Evolutionary conservation across 2,888 invertebrate species (phyloP).

Genomic region (Operophtera brumata): DNA sequence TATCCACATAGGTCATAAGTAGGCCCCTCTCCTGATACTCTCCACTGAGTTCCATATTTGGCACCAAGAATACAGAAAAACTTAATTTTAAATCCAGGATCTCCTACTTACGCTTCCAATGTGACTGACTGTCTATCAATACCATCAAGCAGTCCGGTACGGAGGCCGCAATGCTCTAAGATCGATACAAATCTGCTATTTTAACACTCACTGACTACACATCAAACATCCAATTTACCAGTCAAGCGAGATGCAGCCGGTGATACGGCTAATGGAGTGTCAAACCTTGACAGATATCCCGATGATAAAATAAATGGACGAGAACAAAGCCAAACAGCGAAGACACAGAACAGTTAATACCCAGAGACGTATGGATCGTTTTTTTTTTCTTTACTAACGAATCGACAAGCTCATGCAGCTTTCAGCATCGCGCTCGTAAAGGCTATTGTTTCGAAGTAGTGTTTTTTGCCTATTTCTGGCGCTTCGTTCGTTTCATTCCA

Average conservation of each 20-base stretch:
- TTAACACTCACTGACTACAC: constrained; percentile 9
- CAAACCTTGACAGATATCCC: constrained; percentile 32
- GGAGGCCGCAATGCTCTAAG: too few species aligned
- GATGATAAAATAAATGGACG: constrained; percentile 33
- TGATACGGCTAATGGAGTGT: constrained; percentile 32
- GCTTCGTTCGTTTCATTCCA: constrained; percentile 47
- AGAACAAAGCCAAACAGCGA: constrained; percentile 39
- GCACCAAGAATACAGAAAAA: too few species aligned
- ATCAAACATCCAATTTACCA: constrained; percentile 31
- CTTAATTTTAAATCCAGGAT: too few species aligned
- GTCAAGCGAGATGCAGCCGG: constrained; percentile 22
- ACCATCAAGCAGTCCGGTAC: too few species aligned
- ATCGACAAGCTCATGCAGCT: constrained; percentile 58
- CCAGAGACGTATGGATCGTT: constrained; percentile 41
- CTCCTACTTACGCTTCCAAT: too few species aligned
- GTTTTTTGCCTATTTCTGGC: constrained; percentile 44
- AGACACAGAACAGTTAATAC: constrained; percentile 38
- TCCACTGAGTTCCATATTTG: too few species aligned
- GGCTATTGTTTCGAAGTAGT: constrained; percentile 56
- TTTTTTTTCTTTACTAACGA: constrained; percentile 58
- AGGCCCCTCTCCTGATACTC: too few species aligned
- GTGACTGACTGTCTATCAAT: too few species aligned
- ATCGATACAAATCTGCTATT: too few species aligned
- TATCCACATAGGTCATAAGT: too few species aligned
- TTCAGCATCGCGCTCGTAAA: constrained; percentile 53